Evolutionary conservation across 2,797 vertebrate genomes (phyloP), one percentile per base, ranked within the genome.

Genomic region (Amniataba percoides): DNA sequence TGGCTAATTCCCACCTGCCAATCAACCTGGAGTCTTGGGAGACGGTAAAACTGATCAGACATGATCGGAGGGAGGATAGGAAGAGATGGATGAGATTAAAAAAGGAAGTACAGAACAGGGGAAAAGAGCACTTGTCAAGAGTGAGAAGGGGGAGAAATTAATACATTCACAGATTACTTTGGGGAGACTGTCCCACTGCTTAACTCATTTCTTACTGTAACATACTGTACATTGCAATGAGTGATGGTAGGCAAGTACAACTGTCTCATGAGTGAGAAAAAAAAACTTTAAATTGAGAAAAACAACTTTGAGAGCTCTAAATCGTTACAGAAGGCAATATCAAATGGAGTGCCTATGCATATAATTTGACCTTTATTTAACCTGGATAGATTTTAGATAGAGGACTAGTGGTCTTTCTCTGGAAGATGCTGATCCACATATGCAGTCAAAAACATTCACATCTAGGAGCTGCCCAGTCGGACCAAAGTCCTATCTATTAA

Each of bases 1-100:
- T 87, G 81, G 80, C 85, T 93, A 94, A 93, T 92, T 93, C 89
- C 89, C 75, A 88, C 67, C 91, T 92, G 94, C 88, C 93, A 93
- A 78, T 94, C 93, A 93, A 71, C 42, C 18, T 31, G 46, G 71
- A 82, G 57, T 85, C 85, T 81, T 77, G 46, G 59, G 82, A 87
- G 84, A 87, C 39, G 51, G 60, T 69, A 71, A 79, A 86, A 80
- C 68, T 62, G 52, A 52, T 89, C 67, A 81, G 66, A 83, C 69
- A 66, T 59, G 71, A 83, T 63, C 42, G 48, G 40, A 63, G n/a
- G 14, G 52, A 81, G 57, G 40, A 43, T 56, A 71, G 46, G 42
- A 65, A 74, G 9, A 72, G 31, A 63, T 10, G 23, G 43, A 66
- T 25, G 51, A 68, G 67, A 39, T 40, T 23, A 74, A 70, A 77